Conservation (phyloP, 2,888 invertebrate species). For the Julus scanicus region DNA sequence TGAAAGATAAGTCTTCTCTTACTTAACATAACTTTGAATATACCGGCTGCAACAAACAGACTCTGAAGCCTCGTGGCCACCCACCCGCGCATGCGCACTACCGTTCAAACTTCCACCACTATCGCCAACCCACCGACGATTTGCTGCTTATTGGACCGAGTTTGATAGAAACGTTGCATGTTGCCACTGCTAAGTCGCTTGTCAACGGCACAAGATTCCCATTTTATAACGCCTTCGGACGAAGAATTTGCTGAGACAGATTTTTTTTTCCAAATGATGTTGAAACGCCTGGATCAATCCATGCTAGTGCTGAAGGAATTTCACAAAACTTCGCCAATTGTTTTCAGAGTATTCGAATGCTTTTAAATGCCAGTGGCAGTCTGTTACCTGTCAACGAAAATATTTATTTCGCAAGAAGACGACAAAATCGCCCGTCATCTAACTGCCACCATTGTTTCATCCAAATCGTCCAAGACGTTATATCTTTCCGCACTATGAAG, state of each 20-base stretch:
- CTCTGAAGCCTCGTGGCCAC: background rate
- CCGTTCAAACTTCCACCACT: background rate
- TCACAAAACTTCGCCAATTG: background rate
- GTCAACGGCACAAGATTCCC: background rate
- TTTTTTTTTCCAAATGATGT: background rate
- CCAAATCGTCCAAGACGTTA: background rate
- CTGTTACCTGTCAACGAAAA: background rate
- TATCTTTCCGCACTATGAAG: too few relatives aligned
- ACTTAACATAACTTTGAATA: background rate
- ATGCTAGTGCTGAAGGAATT: background rate
- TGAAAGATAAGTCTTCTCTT: too few relatives aligned
- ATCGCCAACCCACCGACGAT: conserved; percentile 20
- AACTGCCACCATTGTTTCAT: background rate
- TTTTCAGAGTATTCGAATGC: background rate
- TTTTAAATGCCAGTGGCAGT: background rate
- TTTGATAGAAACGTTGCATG: background rate
- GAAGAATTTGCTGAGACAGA: background rate
- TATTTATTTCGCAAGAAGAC: background rate
- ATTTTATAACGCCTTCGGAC: background rate
- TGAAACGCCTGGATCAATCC: background rate
- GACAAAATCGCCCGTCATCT: background rate
- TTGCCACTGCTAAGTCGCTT: background rate
- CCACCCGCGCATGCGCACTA: background rate
- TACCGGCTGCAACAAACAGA: background rate
- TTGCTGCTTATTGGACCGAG: background rate